Conservation (phyloP, 2,113 vertebrate species). For the Syngnathus scovelli region DNA sequence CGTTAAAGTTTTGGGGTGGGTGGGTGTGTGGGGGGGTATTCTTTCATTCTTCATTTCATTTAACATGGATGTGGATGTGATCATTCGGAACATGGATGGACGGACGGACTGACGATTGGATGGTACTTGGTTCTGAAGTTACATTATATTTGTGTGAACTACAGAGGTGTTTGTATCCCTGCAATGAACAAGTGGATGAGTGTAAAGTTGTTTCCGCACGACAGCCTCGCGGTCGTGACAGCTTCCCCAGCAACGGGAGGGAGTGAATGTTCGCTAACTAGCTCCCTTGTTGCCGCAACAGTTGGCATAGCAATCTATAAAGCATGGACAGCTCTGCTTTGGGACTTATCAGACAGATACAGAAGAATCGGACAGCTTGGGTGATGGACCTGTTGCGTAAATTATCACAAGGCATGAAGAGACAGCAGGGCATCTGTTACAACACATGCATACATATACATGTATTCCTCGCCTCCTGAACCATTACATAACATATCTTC, state of each 20-base stretch:
- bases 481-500: background rate
- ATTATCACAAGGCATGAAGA: constrained; percentile 40
- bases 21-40: no score
- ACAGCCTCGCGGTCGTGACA: constrained; percentile 14
- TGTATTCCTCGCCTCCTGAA: constrained; percentile 11
- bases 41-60: background rate
- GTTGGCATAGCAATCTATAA: constrained; percentile 58
- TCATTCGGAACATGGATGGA: no score
- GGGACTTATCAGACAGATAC: constrained; percentile 45
- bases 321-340: constrained; percentile 34
- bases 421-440: constrained; percentile 34
- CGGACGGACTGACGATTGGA: no score
- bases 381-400: constrained; percentile 50
- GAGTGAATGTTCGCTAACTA: constrained; percentile 50
- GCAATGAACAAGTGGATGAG: constrained; percentile 7
- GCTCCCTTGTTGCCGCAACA: constrained; percentile 56
- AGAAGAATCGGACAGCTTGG: constrained; percentile 46
- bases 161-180: background rate
- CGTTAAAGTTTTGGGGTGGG: background rate
- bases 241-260: constrained; percentile 19
- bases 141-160: background rate
- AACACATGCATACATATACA: background rate
- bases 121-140: background rate
- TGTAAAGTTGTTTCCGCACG: constrained; percentile 21
- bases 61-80: background rate